phyloP scores from a whole-genome alignment of 2,113 vertebrate species.

The Erythrolamprus reginae region DNA sequence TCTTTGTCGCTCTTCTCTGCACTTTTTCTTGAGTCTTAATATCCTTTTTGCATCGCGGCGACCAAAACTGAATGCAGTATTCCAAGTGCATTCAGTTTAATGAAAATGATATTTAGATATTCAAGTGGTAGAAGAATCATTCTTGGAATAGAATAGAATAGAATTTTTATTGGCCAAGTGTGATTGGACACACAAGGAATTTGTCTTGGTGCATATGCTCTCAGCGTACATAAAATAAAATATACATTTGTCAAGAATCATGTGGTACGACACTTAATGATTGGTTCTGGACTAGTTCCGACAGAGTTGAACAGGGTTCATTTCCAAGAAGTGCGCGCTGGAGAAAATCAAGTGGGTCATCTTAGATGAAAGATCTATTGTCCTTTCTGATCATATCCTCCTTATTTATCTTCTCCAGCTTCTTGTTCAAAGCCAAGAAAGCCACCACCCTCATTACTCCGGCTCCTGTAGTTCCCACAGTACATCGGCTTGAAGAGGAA shows the following conservation, averaged over 20 bases:
- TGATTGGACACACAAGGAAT: too few species aligned
- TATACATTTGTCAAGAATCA: too few species aligned
- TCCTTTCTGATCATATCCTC: neutral
- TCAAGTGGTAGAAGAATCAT: neutral
- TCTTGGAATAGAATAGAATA: too few species aligned
- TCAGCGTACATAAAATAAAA: too few species aligned
- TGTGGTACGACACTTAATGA: too few species aligned
- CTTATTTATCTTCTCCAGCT: conserved; percentile 60
- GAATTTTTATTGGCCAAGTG: too few species aligned
- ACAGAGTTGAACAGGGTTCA: neutral
- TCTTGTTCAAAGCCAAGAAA: conserved; percentile 88
- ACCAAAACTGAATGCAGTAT: too few species aligned
- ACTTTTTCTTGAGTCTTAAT: too few species aligned
- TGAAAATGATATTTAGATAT: neutral
- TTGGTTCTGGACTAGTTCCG: neutral
- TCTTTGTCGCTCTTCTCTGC: too few species aligned
- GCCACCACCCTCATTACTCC: conserved; percentile 74
- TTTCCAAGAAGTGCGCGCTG: neutral
- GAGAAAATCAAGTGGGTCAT: neutral
- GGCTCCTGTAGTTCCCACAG: conserved; percentile 73
- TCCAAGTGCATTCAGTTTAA: too few species aligned
- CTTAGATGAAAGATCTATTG: neutral
- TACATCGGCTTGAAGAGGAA: conserved; percentile 82
- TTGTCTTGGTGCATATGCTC: too few species aligned
- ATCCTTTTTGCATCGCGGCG: too few species aligned